Evolutionary conservation across 2,888 invertebrate genomes (phyloP).

Genomic region (Drosophila quinaria): DNA sequence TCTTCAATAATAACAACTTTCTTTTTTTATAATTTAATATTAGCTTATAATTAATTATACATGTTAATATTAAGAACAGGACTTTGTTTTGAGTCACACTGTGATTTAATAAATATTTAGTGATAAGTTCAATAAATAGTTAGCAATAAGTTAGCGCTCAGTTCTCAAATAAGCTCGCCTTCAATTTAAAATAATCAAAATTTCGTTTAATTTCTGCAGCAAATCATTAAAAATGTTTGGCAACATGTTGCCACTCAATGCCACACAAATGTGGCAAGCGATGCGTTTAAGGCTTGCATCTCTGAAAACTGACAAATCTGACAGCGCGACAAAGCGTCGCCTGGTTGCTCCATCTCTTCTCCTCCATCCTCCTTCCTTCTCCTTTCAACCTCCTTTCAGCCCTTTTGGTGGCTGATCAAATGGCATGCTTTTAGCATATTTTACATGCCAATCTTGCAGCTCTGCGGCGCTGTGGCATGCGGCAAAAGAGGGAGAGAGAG

Average conservation of each 20-base stretch:
- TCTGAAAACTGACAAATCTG: slow-evolving; percentile 79
- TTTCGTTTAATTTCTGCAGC: neutral
- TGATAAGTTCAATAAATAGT: no score
- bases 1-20: no score
- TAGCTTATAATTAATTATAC: no score
- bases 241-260: slow-evolving; percentile 36
- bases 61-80: no score
- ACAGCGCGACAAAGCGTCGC: slow-evolving; percentile 76
- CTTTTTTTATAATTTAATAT: no score
- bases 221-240: slow-evolving; percentile 14
- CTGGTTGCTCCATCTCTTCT: slow-evolving; percentile 30
- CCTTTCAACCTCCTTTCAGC: neutral
- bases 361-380: neutral
- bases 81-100: no score
- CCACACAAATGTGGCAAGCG: slow-evolving; percentile 43
- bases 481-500: neutral
- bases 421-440: slow-evolving; percentile 81
- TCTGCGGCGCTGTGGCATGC: slow-evolving; percentile 19
- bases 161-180: neutral
- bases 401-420: slow-evolving; percentile 44
- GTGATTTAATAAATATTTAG: no score
- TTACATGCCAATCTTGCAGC: slow-evolving; percentile 78
- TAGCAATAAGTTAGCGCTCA: no score
- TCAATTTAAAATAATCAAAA: neutral
- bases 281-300: slow-evolving; percentile 56